Evolutionary conservation across 2,888 invertebrate genomes (phyloP), one percentile per base, ranked within the genome.

Genomic region (Cotesia congregata): DNA sequence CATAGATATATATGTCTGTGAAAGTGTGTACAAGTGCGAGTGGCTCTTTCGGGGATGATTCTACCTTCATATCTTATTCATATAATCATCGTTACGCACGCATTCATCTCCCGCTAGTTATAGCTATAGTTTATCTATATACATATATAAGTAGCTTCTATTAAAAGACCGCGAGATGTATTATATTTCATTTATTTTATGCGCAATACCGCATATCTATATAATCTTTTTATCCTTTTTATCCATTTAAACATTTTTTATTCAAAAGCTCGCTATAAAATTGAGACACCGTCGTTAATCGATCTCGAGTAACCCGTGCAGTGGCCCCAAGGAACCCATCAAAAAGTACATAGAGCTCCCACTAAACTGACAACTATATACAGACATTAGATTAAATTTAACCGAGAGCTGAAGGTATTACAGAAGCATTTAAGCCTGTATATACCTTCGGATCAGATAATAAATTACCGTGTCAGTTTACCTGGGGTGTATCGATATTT

Each of bases 11-110:
- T 41, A 5, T 50, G 50, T 1, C 7, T 50, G 6, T 50, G 30
- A 4, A 4, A 30, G 50, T 50, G 9, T 50, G 50, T 50, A 12
- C 7, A 50, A 12, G 12, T 50, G 50, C 6, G 12, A 50, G 76
- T 72, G 64, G 64, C 69, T 80, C 74, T 78, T 80, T 80, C 67
- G 76, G 80, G 80, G 80, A 68, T 80, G 80, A 78, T 67, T 73
- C 67, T 62, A 50, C 50, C 12, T 12, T 50, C 50, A 50, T 50
- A 50, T 50, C 50, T 12, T n/a, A n/a, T n/a, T 50, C 50, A 50
- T 50, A 50, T 50, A 7, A 50, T 50, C 50, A 12, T 50, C 72
- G 73, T 75, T 76, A 75, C 72, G 70, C 72, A 76, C 75, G 67
- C 77, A 67, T 76, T 75, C 71, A 67, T 67, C 64, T 50, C 59